phyloP scores from a whole-genome alignment of 2,113 vertebrate genomes.

The Semnornis frantzii region DNA sequence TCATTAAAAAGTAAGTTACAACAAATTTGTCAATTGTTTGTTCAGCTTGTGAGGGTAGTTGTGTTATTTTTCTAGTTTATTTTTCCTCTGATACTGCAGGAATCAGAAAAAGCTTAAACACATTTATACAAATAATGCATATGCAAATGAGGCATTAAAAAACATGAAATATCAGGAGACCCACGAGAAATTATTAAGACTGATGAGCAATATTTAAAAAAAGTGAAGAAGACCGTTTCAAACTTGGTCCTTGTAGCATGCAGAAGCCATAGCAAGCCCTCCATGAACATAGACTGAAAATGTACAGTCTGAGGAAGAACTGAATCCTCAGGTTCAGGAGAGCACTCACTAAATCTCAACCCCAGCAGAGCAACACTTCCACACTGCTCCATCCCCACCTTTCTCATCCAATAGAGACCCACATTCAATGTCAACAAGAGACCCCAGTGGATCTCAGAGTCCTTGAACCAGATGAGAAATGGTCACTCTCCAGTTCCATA shows the following conservation, averaged over 20 bases:
- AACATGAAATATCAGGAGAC: neutral
- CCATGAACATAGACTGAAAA: neutral
- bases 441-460: neutral
- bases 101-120: neutral
- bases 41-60: neutral
- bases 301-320: neutral
- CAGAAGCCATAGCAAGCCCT: neutral
- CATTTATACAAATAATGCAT: neutral
- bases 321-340: neutral
- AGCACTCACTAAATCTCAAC: neutral
- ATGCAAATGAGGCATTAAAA: neutral
- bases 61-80: neutral
- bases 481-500: neutral
- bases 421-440: neutral
- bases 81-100: neutral
- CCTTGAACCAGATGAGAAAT: neutral
- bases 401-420: neutral
- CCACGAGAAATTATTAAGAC: accelerated
- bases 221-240: neutral
- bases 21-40: neutral
- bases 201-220: neutral
- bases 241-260: neutral
- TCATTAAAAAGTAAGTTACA: neutral
- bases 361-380: neutral
- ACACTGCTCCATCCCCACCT: neutral